Evolutionary conservation across 2,888 invertebrate genomes (phyloP).

Genomic region (Muscina levida): DNA sequence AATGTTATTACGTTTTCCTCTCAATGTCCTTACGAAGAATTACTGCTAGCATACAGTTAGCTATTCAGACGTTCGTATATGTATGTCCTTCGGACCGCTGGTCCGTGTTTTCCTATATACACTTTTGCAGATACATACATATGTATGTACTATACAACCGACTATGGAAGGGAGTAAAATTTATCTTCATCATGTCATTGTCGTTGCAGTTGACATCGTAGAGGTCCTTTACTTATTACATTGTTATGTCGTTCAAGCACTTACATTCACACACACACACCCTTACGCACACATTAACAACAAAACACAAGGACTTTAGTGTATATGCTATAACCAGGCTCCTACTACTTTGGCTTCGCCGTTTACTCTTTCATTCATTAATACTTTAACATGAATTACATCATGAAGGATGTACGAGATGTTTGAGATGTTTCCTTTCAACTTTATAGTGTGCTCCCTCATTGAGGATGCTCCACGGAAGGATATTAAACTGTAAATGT

Average conservation of each 20-base stretch:
- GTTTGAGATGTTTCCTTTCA: conserved; percentile 32
- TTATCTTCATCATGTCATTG: conserved; percentile 45
- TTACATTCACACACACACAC: conserved; percentile 34
- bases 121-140: neutral
- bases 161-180: neutral
- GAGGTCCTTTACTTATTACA: conserved; percentile 51
- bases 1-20: conserved; percentile 14
- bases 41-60: too few relatives aligned
- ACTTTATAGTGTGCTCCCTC: neutral
- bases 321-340: too few relatives aligned
- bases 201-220: conserved; percentile 38
- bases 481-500: neutral
- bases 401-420: conserved; percentile 16
- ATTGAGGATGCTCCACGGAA: neutral
- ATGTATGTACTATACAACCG: too few relatives aligned
- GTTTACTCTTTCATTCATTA: conserved; percentile 28
- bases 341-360: too few relatives aligned
- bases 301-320: conserved; percentile 1
- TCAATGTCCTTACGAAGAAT: neutral
- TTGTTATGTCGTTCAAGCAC: conserved; percentile 4
- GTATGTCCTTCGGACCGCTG: neutral
- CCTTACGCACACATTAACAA: conserved; percentile 12
- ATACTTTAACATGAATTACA: conserved; percentile 37
- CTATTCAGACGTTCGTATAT: too few relatives aligned
- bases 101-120: neutral